Conservation (phyloP, 1,140 invertebrate species). For the Caenorhabditis briggsae region DNA sequence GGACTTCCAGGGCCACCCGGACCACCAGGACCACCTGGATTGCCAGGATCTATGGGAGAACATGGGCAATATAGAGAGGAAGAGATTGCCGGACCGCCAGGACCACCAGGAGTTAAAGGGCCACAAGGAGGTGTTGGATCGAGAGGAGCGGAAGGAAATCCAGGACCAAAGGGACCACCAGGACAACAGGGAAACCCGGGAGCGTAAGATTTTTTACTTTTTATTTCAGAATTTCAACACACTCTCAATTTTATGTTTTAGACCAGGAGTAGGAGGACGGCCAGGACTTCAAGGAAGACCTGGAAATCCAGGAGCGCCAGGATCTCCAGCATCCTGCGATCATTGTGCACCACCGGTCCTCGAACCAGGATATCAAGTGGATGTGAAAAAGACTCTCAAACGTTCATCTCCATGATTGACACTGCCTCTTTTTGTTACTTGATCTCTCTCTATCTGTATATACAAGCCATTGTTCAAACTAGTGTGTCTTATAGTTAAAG, state of each 20-base stretch:
- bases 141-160: conserved; percentile 43
- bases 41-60: background rate
- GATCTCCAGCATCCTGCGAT: conserved; percentile 32
- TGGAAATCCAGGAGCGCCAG: background rate
- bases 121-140: conserved; percentile 33
- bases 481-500: background rate
- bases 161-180: conserved; percentile 49
- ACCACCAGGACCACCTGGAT: conserved; percentile 37
- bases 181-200: conserved; percentile 11
- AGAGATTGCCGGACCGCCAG: conserved; percentile 29
- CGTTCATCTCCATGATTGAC: conserved; percentile 20
- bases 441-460: conserved; percentile 11
- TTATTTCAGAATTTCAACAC: no score
- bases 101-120: conserved; percentile 17
- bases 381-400: conserved; percentile 26
- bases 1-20: conserved; percentile 41
- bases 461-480: conserved; percentile 24
- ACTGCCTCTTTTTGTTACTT: background rate
- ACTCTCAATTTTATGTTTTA: conserved; percentile 1
- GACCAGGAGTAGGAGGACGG: background rate
- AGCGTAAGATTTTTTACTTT: conserved; percentile 35
- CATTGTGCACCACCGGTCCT: conserved; percentile 20
- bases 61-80: conserved; percentile 11
- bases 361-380: conserved; percentile 42
- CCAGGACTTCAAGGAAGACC: conserved; percentile 19